Conservation (phyloP, 2,797 vertebrate species). For the Sus cebifrons region DNA sequence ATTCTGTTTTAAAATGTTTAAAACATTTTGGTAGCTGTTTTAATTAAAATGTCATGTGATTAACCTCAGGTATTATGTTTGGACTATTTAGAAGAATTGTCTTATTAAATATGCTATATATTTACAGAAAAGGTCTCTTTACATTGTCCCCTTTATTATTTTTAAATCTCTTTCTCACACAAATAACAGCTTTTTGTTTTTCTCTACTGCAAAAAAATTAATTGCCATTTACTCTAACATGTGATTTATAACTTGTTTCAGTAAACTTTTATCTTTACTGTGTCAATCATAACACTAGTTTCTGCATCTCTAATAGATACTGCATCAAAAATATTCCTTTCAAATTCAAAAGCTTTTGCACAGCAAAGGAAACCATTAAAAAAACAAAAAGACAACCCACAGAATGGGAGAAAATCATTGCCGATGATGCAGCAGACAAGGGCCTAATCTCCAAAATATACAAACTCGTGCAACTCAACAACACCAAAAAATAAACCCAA, state of each 20-base stretch:
- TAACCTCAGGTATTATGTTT: background rate
- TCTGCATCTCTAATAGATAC: background rate
- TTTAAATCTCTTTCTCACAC: background rate
- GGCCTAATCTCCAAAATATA: no score
- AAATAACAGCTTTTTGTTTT: constrained; percentile 1
- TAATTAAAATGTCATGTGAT: background rate
- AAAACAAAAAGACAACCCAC: no score
- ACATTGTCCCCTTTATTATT: background rate
- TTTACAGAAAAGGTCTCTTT: background rate
- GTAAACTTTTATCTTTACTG: background rate
- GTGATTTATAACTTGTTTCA: background rate
- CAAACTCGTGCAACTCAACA: no score
- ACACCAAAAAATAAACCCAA: no score
- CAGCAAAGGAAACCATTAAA: no score
- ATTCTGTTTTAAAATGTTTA: background rate
- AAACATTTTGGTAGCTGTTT: background rate
- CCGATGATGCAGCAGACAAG: no score
- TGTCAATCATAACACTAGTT: background rate
- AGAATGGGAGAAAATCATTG: no score
- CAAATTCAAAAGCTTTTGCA: no score
- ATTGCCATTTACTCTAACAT: background rate
- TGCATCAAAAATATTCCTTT: background rate
- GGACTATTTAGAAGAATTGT: background rate
- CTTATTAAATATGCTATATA: background rate
- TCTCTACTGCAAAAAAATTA: background rate